Base-by-base conservation (phyloP, 2,888 invertebrate genomes). In the Tigriopus californicus region DNA sequence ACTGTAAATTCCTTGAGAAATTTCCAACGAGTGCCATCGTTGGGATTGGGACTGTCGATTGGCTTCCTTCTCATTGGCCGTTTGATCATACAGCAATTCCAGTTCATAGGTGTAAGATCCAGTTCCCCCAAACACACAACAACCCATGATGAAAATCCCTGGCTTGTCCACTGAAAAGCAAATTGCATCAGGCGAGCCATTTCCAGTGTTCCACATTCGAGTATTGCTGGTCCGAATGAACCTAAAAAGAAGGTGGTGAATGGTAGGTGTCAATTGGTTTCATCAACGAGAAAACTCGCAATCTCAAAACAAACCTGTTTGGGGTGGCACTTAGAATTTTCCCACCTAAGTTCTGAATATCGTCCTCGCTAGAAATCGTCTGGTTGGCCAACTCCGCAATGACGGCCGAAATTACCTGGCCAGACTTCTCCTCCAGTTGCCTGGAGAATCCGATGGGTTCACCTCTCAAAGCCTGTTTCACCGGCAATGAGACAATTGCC, bases 161-260 rank as follows among this genome's bases (percentile, higher is more conserved):
- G 85, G 77, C 20, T 85, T 78, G 73, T 97, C 94, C 11, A 95
- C 92, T 41, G 84, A 82, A 68, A 95, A 91, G 67, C 88, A 88
- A 66, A 98, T 85, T 0, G 94, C 94, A 73, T 98, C 97, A 0
- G 94, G 90, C 11, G 90, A 90, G 40, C 94, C 94, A 70, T 90
- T 91, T 3, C 94, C 91, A 0, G 94, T 91, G 70, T 95, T 94
- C 97, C 97, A 97, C 0, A 87, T 85, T 49, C 90, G 80, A 54
- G 84, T 83, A 64, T 85, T 82, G 70, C 91, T 92, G 49, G 86
- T 83, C 53, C 90, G 80, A 47, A 88, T 85, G 71, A 95, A 97
- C 25, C 95, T 78, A 41, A 86, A 85, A 0, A 90, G n/a, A n/a
- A n/a, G n/a, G n/a, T n/a, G 49, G 83, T 79, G 63, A 42, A 42